A percentile compares a stretch with the other conserved stretches of the same genome.
Evolutionary conservation across 2,113 vertebrate genomes (phyloP).

Genomic region (Conger conger): DNA sequence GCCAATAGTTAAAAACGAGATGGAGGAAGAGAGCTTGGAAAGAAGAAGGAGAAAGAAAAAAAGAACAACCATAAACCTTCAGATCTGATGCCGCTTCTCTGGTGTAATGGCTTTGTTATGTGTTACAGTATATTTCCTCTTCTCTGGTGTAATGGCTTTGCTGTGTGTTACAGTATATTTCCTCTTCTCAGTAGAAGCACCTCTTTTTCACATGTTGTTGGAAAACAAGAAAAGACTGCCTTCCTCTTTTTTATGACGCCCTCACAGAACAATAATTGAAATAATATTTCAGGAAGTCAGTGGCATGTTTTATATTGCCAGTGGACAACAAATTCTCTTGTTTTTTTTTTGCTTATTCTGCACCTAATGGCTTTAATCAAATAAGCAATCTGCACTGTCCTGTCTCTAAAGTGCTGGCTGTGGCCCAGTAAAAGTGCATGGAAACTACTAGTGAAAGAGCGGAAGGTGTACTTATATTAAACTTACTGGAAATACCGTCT

Average conservation of each 20-base stretch:
- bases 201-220: conserved; percentile 28
- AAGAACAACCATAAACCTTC: not conserved
- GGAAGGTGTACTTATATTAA: not conserved
- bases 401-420: not conserved
- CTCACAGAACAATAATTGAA: conserved; percentile 26
- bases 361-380: conserved; percentile 9
- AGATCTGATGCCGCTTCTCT: not conserved
- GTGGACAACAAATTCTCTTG: conserved; percentile 13
- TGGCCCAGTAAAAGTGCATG: conserved; percentile 17
- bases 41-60: not conserved
- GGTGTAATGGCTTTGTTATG: not conserved
- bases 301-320: conserved; percentile 26
- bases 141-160: too few relatives aligned
- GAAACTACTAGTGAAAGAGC: conserved; percentile 2
- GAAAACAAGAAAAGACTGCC: conserved; percentile 21
- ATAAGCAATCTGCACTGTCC: conserved; percentile 14
- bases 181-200: not conserved
- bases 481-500: not conserved
- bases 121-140: conserved; percentile 12
- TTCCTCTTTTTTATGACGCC: conserved; percentile 13
- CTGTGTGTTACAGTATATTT: conserved; percentile 14
- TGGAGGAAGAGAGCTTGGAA: not conserved
- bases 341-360: conserved; percentile 2
- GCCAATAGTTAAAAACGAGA: not conserved
- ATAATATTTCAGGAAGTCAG: conserved; percentile 32